Conservation (phyloP, 2,888 invertebrate species). For the Tipula helvola region DNA sequence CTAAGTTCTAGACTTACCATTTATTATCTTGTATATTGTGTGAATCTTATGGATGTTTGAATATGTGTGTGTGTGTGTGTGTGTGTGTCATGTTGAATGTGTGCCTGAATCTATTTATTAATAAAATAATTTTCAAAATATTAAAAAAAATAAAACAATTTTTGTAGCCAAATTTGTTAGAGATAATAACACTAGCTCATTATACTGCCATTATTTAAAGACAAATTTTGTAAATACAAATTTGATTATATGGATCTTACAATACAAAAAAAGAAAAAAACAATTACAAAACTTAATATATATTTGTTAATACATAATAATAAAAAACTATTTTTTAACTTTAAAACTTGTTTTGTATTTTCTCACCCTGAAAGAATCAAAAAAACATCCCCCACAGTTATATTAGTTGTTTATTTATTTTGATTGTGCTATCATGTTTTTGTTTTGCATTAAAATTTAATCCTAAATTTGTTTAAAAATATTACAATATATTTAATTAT, state of each 20-base stretch:
- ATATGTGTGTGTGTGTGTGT: too few species aligned
- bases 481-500: not conserved
- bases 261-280: not conserved
- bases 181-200: not conserved
- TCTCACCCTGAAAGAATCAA: not conserved
- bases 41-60: not conserved
- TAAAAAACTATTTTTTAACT: not conserved
- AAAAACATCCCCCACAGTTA: not conserved
- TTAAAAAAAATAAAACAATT: not conserved
- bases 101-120: not conserved
- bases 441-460: not conserved
- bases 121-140: not conserved
- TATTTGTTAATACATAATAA: not conserved
- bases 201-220: slow-evolving; percentile 10
- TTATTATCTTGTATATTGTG: not conserved
- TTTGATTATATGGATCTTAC: not conserved
- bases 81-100: too few species aligned
- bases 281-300: not conserved
- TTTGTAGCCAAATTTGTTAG: not conserved
- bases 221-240: not conserved
- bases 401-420: not conserved
- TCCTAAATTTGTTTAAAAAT: not conserved
- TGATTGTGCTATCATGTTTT: not conserved
- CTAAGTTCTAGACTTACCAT: not conserved
- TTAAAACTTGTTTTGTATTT: not conserved